phyloP scores from a whole-genome alignment of 2,797 vertebrate genomes.

The Acanthornis magna region DNA sequence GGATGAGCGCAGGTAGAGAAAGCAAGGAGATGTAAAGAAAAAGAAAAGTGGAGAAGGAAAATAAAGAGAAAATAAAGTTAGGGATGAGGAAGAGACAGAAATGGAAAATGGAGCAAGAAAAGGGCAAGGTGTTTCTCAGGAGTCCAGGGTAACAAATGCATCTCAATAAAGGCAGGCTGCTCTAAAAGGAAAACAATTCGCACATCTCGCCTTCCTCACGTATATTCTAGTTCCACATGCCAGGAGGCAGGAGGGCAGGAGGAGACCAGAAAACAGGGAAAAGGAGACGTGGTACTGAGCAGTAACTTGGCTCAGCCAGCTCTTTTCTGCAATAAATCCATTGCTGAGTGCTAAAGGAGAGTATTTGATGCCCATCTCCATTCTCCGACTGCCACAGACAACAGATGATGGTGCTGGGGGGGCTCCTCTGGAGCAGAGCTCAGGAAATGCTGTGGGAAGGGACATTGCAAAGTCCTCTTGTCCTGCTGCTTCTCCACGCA shows the following conservation, averaged over 20 bases:
- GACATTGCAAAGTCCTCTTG: not conserved
- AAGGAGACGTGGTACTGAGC: not conserved
- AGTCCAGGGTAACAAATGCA: conserved; percentile 54
- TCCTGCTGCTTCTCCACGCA: not conserved
- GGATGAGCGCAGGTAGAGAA: not conserved
- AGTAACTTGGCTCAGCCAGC: not conserved
- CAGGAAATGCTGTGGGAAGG: rapidly evolving
- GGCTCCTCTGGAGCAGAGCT: not conserved
- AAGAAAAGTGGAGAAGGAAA: conserved; percentile 23
- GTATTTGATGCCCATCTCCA: not conserved
- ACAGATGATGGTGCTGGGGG: rapidly evolving
- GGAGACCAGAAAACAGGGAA: not conserved
- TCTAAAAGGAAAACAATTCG: conserved; percentile 67
- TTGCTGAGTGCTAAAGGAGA: not conserved
- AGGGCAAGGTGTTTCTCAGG: conserved; percentile 44
- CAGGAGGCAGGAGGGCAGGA: not conserved
- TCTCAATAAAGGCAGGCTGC: conserved; percentile 60
- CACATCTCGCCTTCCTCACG: not conserved
- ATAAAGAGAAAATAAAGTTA: conserved; percentile 65
- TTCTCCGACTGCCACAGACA: not conserved
- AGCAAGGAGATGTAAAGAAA: conserved; percentile 14
- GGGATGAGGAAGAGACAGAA: conserved; percentile 25
- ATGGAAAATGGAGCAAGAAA: conserved; percentile 37
- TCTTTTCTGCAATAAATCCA: not conserved
- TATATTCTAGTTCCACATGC: conserved; percentile 40